Evolutionary conservation across 2,888 invertebrate genomes (phyloP).

Genomic region (Mimachlamys varia): DNA sequence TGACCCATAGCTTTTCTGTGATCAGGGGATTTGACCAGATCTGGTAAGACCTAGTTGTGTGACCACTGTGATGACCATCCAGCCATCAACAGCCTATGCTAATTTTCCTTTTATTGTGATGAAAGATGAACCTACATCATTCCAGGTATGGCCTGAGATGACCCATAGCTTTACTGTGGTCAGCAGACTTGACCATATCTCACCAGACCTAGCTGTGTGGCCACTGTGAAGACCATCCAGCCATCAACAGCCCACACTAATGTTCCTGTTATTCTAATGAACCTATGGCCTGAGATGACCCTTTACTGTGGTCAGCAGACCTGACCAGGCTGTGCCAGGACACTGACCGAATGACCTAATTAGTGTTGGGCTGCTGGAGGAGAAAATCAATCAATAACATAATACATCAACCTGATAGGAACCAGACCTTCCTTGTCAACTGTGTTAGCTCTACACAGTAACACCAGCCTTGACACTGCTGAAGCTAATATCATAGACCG

Average conservation of each 20-base stretch:
- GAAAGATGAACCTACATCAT: too few relatives aligned
- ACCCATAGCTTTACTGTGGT: not conserved
- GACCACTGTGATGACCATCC: too few relatives aligned
- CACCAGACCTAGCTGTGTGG: too few relatives aligned
- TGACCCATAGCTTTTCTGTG: not conserved
- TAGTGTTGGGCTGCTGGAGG: not conserved
- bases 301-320: not conserved
- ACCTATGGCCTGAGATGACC: not conserved
- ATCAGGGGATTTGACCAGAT: not conserved
- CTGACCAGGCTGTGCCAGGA: not conserved
- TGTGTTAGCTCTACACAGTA: not conserved
- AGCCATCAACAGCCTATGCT: too few relatives aligned
- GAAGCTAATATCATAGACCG: too few relatives aligned
- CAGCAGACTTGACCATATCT: not conserved
- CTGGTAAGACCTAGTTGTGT: not conserved
- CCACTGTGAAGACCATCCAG: too few relatives aligned
- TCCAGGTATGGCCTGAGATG: too few relatives aligned
- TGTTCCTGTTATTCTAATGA: too few relatives aligned
- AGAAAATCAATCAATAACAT: not conserved
- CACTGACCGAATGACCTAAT: conserved; percentile 7
- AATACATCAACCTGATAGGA: not conserved
- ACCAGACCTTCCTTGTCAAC: not conserved
- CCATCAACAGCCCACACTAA: too few relatives aligned
- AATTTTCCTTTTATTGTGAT: too few relatives aligned
- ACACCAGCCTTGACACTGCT: too few relatives aligned